Conservation (phyloP, 2,113 vertebrate genomes). For the Meriones unguiculatus region DNA sequence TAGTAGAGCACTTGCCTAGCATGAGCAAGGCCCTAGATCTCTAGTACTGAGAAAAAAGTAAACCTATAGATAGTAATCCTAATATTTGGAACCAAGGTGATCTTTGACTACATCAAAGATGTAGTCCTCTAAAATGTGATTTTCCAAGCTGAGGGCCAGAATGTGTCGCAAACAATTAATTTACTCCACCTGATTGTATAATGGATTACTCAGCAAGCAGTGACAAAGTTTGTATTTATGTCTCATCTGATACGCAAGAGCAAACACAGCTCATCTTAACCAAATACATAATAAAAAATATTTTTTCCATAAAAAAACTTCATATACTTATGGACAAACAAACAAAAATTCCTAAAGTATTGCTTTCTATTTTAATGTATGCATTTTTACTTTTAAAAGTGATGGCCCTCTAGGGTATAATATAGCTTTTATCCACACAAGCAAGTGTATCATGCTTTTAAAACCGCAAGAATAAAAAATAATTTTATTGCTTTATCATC, state of each 20-base stretch:
- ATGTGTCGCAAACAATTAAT: conserved; percentile 16
- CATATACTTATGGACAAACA: conserved; percentile 13
- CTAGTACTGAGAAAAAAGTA: neutral
- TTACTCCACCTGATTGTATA: neutral
- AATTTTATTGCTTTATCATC: conserved; percentile 79
- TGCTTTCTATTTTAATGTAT: conserved; percentile 54
- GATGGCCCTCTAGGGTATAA: neutral
- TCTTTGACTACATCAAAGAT: conserved; percentile 4
- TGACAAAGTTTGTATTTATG: conserved; percentile 32
- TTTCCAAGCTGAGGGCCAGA: neutral
- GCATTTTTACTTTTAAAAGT: conserved; percentile 54
- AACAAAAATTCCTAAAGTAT: conserved; percentile 18
- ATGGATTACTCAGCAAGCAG: conserved; percentile 18
- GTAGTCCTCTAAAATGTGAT: neutral
- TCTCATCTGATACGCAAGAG: neutral
- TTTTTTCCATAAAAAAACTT: conserved; percentile 22
- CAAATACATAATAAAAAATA: neutral
- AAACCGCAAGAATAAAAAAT: conserved; percentile 7
- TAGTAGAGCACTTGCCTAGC: neutral
- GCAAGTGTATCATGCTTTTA: conserved; percentile 70
- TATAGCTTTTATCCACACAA: conserved; percentile 67
- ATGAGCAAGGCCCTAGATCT: neutral
- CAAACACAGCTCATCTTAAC: conserved; percentile 16
- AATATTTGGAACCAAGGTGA: neutral
- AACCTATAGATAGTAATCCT: neutral